Evolutionary conservation across 2,797 vertebrate genomes (phyloP).

Genomic region (Sebastes paucispinis): DNA sequence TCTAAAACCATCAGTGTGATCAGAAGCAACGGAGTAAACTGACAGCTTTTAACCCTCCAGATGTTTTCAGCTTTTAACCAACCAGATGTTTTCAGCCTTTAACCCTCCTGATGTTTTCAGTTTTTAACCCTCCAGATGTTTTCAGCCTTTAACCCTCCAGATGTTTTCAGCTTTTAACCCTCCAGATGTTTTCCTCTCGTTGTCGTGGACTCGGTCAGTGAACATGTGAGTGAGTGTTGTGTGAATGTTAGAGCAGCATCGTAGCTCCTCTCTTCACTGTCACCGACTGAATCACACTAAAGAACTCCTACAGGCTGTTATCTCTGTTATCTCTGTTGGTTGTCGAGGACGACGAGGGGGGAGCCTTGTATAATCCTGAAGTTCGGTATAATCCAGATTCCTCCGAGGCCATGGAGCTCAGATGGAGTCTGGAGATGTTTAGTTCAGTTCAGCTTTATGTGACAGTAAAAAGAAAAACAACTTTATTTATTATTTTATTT

Average conservation of each 20-base stretch:
- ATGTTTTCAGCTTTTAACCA: too few species aligned
- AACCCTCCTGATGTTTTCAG: too few species aligned
- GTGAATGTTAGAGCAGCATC: not conserved
- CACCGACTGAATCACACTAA: slow-evolving; percentile 10
- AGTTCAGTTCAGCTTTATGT: not conserved
- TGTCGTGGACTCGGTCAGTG: too few species aligned
- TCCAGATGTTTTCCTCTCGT: too few species aligned
- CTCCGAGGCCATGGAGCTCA: not conserved
- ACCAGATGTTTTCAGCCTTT: too few species aligned
- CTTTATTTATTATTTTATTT: not conserved
- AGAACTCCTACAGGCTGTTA: slow-evolving; percentile 21
- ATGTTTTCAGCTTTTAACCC: too few species aligned
- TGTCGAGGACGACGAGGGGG: not conserved
- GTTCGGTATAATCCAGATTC: not conserved
- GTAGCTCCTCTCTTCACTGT: not conserved
- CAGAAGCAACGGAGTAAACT: too few species aligned
- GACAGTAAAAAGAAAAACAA: not conserved
- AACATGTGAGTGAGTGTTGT: not conserved
- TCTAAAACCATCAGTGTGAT: too few species aligned
- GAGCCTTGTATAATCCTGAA: not conserved
- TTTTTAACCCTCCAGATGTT: too few species aligned
- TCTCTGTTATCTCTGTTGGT: not conserved
- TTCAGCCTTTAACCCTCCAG: too few species aligned
- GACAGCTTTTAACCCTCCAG: too few species aligned
- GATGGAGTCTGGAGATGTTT: not conserved